Evolutionary conservation across 2,888 invertebrate genomes (phyloP), one percentile per base, ranked within the genome.

Genomic region (Gryllus longicercus): DNA sequence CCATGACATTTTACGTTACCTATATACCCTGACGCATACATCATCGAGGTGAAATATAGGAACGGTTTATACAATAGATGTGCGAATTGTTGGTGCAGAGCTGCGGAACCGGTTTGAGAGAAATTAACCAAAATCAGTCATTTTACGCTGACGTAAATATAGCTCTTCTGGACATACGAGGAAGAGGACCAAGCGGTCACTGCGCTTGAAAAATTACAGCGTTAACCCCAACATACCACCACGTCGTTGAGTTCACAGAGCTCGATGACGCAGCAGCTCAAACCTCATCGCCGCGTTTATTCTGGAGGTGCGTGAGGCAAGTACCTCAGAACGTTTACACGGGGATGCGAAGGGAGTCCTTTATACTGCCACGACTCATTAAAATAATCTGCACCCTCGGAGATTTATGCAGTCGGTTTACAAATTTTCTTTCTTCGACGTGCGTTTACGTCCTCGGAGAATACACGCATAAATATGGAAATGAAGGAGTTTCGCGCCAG

Each of bases 341-440:
- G n/a, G 16, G n/a, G 63, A 63, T n/a, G 63, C 14, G 5, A 63
- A 18, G 63, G 63, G 38, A 38, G 38, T 38, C 63, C 63, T 63
- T 63, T 18, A 63, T 63, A 63, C 63, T 63, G 63, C 63, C 63
- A 63, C 63, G 63, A 18, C 63, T 63, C 63, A 63, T 63, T 63
- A 63, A 63, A 63, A 63, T n/a, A 63, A 63, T 63, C 63, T 63
- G 16, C 63, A n/a, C 14, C 63, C 16, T n/a, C n/a, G 63, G n/a
- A 18, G n/a, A 63, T 63, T 63, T 63, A 63, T 63, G 63, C 63
- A 63, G 63, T 63, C 63, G 16, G 16, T n/a, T 63, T 63, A 63
- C 63, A 63, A 18, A 63, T 63, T 63, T 14, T 8, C 63, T 63
- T 63, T 63, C n/a, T 63, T 63, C 63, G 16, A 18, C 16, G 14